Percentiles rank a stretch among this genome's conserved stretches.
Evolutionary conservation across 2,797 vertebrate species (phyloP).

Genomic region (Rhabdophis nuchalis): DNA sequence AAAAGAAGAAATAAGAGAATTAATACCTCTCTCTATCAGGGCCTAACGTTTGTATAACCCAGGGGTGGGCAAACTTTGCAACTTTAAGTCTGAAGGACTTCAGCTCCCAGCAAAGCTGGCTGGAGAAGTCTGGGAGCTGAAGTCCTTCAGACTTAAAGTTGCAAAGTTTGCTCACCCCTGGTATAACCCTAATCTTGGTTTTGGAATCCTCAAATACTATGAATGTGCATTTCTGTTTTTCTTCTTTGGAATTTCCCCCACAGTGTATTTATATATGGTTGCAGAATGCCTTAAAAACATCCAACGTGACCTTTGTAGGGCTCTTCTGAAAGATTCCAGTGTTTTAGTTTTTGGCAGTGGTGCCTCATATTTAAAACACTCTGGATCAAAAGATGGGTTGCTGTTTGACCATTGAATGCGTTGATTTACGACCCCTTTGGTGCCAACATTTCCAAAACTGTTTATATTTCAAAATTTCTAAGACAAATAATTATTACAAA

Average conservation of each 20-base stretch:
- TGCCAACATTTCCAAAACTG: neutral
- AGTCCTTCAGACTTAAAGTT: too few species aligned
- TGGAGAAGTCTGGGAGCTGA: too few species aligned
- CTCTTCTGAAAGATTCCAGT: neutral
- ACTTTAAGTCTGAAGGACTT: too few species aligned
- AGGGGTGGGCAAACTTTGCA: too few species aligned
- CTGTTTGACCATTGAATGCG: neutral
- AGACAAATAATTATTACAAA: neutral
- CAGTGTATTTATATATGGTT: conserved; percentile 32
- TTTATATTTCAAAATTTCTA: neutral
- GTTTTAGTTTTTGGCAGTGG: neutral
- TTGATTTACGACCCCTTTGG: neutral
- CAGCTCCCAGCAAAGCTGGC: too few species aligned
- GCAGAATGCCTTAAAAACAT: neutral
- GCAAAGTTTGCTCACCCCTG: too few species aligned
- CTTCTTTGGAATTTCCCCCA: conserved; percentile 14
- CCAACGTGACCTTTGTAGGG: conserved; percentile 21
- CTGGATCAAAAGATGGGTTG: neutral
- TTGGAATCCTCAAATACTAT: conserved; percentile 35
- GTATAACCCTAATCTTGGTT: conserved; percentile 40
- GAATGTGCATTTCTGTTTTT: conserved; percentile 36
- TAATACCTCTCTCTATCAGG: conserved; percentile 5
- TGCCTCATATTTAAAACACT: neutral
- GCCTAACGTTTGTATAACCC: conserved; percentile 36
- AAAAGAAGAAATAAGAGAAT: conserved; percentile 52